Evolutionary conservation across 2,797 vertebrate genomes (phyloP).

Genomic region (Hyperoplus immaculatus): DNA sequence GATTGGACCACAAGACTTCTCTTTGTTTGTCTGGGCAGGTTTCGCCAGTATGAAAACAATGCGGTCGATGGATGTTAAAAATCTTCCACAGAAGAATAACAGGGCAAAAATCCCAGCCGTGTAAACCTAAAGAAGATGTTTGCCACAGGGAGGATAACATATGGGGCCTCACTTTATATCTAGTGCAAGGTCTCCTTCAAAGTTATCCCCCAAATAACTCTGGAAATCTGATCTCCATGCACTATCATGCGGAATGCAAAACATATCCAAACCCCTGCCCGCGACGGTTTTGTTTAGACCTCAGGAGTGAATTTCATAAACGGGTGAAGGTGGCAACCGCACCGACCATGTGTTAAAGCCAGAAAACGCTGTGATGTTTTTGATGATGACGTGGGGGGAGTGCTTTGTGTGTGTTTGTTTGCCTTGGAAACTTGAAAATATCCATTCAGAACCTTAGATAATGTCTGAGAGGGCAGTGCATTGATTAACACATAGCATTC

Average conservation of each 20-base stretch:
- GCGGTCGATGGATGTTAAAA: slow-evolving; percentile 3
- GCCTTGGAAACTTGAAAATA: slow-evolving; percentile 43
- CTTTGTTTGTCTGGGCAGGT: slow-evolving; percentile 1
- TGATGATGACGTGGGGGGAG: neutral
- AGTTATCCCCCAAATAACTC: slow-evolving; percentile 30
- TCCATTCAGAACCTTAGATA: slow-evolving; percentile 25
- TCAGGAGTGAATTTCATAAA: slow-evolving; percentile 23
- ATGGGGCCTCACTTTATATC: slow-evolving; percentile 1
- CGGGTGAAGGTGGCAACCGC: slow-evolving; percentile 32
- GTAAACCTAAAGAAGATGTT: slow-evolving; percentile 16
- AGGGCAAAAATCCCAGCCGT: slow-evolving; percentile 18
- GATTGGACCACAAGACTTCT: neutral
- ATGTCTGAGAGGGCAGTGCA: neutral
- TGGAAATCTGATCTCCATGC: slow-evolving; percentile 31
- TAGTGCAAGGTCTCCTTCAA: slow-evolving; percentile 15
- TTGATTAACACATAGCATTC: slow-evolving; percentile 77
- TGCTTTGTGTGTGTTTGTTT: slow-evolving; percentile 14
- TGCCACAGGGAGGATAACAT: slow-evolving; percentile 18
- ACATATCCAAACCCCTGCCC: slow-evolving; percentile 34
- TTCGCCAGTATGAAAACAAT: neutral
- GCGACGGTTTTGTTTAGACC: slow-evolving; percentile 29
- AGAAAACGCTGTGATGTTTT: slow-evolving; percentile 27
- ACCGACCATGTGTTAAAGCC: slow-evolving; percentile 12
- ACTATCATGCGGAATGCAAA: slow-evolving; percentile 43
- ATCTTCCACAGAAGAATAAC: slow-evolving; percentile 16